These are phyloP conservation scores for Clunio marinus DNA, from an alignment of 2,888 invertebrate genomes.

Conservation along the genomic window DNA sequence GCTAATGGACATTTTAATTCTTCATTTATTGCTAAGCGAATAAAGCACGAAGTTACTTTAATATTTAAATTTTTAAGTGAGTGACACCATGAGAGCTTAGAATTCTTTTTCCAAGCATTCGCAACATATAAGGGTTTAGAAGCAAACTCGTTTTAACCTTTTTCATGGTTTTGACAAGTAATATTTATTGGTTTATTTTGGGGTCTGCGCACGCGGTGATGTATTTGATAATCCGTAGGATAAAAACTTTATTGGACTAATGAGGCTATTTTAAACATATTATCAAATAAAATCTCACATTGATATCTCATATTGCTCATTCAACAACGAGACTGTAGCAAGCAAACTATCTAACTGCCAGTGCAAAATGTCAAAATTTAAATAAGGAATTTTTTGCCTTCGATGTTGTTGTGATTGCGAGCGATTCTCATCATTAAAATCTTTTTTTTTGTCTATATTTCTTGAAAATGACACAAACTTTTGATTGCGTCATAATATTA, in stretches of 20 bases:
- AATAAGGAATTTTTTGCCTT: constrained; percentile 16
- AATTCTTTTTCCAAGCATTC: too few relatives aligned
- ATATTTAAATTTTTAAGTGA: too few relatives aligned
- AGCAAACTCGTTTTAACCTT: constrained; percentile 15
- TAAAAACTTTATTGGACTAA: neutral
- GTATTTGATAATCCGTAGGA: neutral
- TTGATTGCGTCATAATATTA: constrained; percentile 5
- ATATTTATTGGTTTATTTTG: constrained; percentile 4
- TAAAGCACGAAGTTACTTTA: too few relatives aligned
- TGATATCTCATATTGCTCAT: neutral
- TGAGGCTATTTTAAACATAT: neutral
- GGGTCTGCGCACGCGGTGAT: neutral
- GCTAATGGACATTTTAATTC: too few relatives aligned
- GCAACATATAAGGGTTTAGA: neutral
- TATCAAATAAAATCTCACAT: constrained; percentile 18
- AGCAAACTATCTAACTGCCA: neutral
- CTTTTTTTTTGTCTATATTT: neutral
- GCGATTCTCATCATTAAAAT: too few relatives aligned
- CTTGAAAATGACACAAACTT: neutral
- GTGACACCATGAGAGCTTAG: too few relatives aligned
- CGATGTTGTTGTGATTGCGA: neutral
- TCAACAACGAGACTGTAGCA: neutral
- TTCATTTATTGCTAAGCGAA: too few relatives aligned
- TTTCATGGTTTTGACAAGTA: neutral
- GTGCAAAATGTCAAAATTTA: constrained; percentile 38